phyloP scores from a whole-genome alignment of 2,797 vertebrate species.

The Gallirallus australis region DNA sequence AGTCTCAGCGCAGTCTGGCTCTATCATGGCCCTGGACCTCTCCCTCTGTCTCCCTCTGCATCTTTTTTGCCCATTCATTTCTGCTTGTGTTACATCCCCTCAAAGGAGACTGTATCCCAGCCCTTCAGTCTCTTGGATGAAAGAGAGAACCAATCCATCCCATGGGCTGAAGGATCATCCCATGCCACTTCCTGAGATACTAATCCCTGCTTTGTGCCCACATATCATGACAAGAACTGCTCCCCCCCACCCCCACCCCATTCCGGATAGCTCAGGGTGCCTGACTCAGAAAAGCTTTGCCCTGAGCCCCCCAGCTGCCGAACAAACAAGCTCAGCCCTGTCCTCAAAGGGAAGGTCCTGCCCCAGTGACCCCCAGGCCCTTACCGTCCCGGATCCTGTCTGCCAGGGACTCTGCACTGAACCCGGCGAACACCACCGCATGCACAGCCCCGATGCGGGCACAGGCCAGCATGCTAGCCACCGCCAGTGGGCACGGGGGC shows the following conservation, averaged over 20 bases:
- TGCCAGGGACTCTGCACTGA: conserved; percentile 69
- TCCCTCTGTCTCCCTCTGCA: not conserved
- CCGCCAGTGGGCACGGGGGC: conserved; percentile 67
- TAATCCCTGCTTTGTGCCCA: not conserved
- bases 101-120: not conserved
- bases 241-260: no score
- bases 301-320: not conserved
- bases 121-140: not conserved
- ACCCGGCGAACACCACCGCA: conserved; percentile 66
- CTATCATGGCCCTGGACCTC: not conserved
- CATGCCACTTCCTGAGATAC: not conserved
- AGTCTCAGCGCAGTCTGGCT: not conserved
- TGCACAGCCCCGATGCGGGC: conserved; percentile 74
- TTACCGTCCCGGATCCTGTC: conserved; percentile 72
- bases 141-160: not conserved
- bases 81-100: not conserved
- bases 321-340: not conserved
- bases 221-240: not conserved
- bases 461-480: conserved; percentile 78
- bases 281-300: not conserved
- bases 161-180: not conserved
- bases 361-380: not conserved
- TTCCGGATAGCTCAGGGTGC: not conserved
- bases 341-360: not conserved
- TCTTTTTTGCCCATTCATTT: not conserved